These are phyloP conservation scores for Lycodopsis pacificus DNA, from an alignment of 2,797 vertebrate species.

Conservation along the genomic window DNA sequence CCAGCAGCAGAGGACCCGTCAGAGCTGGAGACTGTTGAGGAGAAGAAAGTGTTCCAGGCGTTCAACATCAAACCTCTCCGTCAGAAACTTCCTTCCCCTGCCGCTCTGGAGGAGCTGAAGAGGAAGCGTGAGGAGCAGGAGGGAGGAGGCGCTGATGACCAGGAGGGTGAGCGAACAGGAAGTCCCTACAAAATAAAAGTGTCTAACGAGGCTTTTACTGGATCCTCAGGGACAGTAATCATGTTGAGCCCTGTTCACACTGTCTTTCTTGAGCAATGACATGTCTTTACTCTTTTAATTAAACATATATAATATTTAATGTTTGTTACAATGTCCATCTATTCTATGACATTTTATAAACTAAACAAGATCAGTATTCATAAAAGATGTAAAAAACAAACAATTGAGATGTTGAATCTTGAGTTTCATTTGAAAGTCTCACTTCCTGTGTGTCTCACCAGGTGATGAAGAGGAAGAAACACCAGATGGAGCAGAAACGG, in stretches of 20 bases:
- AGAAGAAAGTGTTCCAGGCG: slow-evolving; percentile 89
- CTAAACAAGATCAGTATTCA: too few relatives aligned
- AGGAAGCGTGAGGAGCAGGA: slow-evolving; percentile 60
- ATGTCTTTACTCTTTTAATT: background rate
- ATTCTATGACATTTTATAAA: background rate
- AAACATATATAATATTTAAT: background rate
- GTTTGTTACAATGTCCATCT: background rate
- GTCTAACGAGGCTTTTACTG: background rate
- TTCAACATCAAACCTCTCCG: slow-evolving; percentile 97
- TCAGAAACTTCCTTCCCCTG: slow-evolving; percentile 89
- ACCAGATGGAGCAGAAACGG: background rate
- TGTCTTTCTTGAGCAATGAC: too few relatives aligned
- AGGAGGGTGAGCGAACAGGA: slow-evolving; percentile 27
- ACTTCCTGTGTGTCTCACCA: slow-evolving; percentile 25
- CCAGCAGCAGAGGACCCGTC: slow-evolving; percentile 70
- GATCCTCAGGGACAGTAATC: background rate
- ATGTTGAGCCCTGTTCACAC: too few relatives aligned
- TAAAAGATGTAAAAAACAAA: too few relatives aligned
- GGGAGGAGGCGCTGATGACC: slow-evolving; percentile 50
- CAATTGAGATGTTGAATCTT: too few relatives aligned
- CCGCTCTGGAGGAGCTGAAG: slow-evolving; percentile 88
- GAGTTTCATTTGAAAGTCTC: background rate
- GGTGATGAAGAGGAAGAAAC: slow-evolving; percentile 24
- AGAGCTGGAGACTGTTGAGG: slow-evolving; percentile 44
- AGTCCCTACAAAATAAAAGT: background rate